Evolutionary conservation across 2,888 invertebrate genomes (phyloP).

Genomic region (Hedychridium roseum): DNA sequence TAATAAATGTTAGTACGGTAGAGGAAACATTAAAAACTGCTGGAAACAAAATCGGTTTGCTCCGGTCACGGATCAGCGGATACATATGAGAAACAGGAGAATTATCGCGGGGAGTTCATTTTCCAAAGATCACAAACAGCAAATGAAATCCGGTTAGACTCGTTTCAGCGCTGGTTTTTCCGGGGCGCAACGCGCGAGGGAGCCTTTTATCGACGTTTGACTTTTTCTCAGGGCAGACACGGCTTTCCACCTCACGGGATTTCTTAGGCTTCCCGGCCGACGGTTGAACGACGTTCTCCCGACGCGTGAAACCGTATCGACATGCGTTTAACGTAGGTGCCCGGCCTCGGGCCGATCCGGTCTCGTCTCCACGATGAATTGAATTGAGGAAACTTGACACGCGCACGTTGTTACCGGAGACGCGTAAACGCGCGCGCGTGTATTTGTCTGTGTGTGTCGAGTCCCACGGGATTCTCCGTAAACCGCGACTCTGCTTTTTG

Average conservation of each 20-base stretch:
- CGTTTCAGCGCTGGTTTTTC: too few relatives aligned
- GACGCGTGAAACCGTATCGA: slow-evolving; percentile 10
- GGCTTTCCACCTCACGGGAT: slow-evolving; percentile 3
- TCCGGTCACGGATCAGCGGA: too few relatives aligned
- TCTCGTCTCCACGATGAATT: slow-evolving; percentile 6
- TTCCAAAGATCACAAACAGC: too few relatives aligned
- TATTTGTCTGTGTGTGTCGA: too few relatives aligned
- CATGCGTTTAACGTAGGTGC: slow-evolving; percentile 15
- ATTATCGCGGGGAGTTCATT: too few relatives aligned
- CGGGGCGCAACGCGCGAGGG: too few relatives aligned
- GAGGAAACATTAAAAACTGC: too few relatives aligned
- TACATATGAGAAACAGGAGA: too few relatives aligned
- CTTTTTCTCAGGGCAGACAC: slow-evolving; percentile 4
- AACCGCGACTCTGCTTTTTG: slow-evolving; percentile 19
- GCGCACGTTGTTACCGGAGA: slow-evolving; percentile 22
- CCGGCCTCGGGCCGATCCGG: slow-evolving; percentile 5
- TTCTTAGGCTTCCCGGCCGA: slow-evolving; percentile 6
- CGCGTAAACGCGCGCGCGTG: slow-evolving; percentile 18
- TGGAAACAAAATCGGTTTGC: too few relatives aligned
- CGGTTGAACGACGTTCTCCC: neutral
- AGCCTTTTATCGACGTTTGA: too few relatives aligned
- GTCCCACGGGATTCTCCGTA: slow-evolving; percentile 26
- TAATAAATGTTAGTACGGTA: too few relatives aligned
- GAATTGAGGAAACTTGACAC: slow-evolving; percentile 23
- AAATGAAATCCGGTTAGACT: too few relatives aligned